Evolutionary conservation across 2,797 vertebrate genomes (phyloP), one percentile per base, ranked within the genome.

Genomic region (Gastrophryne carolinensis): DNA sequence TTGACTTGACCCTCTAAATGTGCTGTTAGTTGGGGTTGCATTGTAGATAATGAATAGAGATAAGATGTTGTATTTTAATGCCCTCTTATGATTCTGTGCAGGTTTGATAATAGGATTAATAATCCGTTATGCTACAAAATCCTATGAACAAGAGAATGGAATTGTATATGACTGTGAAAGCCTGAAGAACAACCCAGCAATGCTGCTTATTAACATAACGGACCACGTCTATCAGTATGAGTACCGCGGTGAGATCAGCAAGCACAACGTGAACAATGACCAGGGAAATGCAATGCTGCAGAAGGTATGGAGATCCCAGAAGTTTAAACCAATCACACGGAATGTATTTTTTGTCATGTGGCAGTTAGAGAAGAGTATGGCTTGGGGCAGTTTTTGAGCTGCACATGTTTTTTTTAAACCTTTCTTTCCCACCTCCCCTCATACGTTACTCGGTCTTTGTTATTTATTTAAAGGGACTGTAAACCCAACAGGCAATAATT

Each of bases 31-130:
- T n/a, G n/a, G n/a, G n/a, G n/a, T n/a, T n/a, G n/a, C n/a, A n/a
- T n/a, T n/a, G n/a, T n/a, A n/a, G 3, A 11, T 30, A 44, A 15
- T 21, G 17, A 1, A 29, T 21, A 11, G 5, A 3, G 21, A 69
- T 56, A 41, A 41, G 35, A 2, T 15, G 6, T 24, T 3, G 1
- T 13, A 21, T 27, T 57, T 8, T 47, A 19, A 47, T 19, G 9
- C 3, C 1, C 5, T 47, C n/a, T 30, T 41, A 3, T 6, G 8
- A 19, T 69, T 56, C 8, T 27, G 24, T 87, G 27, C 81, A 95
- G 94, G 94, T 9, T 84, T 94, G 49, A 69, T 95, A 74, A 87
- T 94, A 87, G 93, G 93, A 62, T 79, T 93, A 61, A 87, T 89
- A 27, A 82, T 93, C 82, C 87, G 82, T 52, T 91, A 85, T 5